These are phyloP conservation scores for Porites cylindrica DNA, from an alignment of 92 coral and sea anemone species.

Conservation along the genomic window DNA sequence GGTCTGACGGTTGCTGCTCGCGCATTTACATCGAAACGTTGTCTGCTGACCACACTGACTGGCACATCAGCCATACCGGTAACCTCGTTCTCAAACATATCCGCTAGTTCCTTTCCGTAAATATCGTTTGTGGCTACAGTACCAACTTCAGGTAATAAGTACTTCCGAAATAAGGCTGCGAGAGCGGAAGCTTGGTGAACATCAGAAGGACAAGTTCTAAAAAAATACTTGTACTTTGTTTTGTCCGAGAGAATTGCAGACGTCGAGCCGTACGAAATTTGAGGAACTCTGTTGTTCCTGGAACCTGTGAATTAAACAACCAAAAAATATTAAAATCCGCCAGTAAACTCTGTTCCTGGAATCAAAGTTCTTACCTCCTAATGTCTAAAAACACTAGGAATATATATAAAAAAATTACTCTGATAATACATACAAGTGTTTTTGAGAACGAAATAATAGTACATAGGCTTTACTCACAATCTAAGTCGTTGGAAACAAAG, in stretches of 20 bases:
- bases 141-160: slow-evolving; percentile 94
- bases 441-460: too few species aligned
- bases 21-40: slow-evolving; percentile 88
- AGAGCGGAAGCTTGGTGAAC: slow-evolving; percentile 92
- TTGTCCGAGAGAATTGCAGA: slow-evolving; percentile 93
- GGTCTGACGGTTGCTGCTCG: slow-evolving; percentile 95
- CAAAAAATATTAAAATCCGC: too few species aligned
- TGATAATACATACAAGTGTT: too few species aligned
- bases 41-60: slow-evolving; percentile 87
- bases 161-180: slow-evolving; percentile 84
- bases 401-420: too few species aligned
- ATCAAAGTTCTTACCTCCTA: too few species aligned
- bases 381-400: too few species aligned
- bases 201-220: slow-evolving; percentile 93
- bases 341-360: too few species aligned
- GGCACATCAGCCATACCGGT: slow-evolving; percentile 85
- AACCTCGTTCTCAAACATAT: slow-evolving; percentile 83
- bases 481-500: too few species aligned
- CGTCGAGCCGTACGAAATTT: slow-evolving; percentile 96
- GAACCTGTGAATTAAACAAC: slow-evolving; percentile 68
- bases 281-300: slow-evolving; percentile 84
- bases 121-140: slow-evolving; percentile 92
- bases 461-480: too few species aligned
- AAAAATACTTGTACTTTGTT: slow-evolving; percentile 90
- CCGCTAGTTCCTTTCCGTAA: slow-evolving; percentile 91